Evolutionary conservation across 2,888 invertebrate species (phyloP), one percentile per base, ranked within the genome.

Genomic region (Plebejus argus): DNA sequence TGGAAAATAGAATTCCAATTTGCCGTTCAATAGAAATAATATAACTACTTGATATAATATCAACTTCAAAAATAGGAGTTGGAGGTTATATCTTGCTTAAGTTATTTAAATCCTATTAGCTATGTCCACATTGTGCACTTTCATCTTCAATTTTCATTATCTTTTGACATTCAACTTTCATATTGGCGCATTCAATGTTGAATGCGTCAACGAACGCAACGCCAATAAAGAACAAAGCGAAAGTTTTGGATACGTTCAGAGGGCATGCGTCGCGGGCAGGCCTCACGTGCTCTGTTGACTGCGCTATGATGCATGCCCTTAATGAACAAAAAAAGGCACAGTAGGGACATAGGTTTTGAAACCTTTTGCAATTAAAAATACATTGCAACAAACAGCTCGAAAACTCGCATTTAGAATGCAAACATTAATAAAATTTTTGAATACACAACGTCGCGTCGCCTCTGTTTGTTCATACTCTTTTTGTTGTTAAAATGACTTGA

Each of bases 401-500:
- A 66, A 66, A 33, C 15, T 28, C 66, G 18, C 66, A 33, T 66
- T 66, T 66, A 66, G 66, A 66, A 66, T 66, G 28, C 66, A 66
- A 66, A 66, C 28, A 28, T 66, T 66, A 33, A 66, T 66, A 66
- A 33, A 15, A 66, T 28, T 66, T 66, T 28, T 2, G 66, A 66
- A 39, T 71, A 35, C 18, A 39, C 8, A 20, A 20, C 39, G 39
- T 71, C 71, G 71, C 39, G 39, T 71, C 71, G 71, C 71, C 20
- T 71, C 71, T 71, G 20, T 39, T 23, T 49, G 18, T 53, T 53
- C 74, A 49, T 74, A 74, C 15, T 77, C 77, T 77, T 39, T 77
- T 70, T 35, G 35, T 35, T 23, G 71, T 71, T 56, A 70, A 70
- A 78, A 79, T 78, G 77, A 80, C 76, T 79, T 78, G 78, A 79